Base-by-base conservation (phyloP, 2,888 invertebrate species). In the Germaria angustata region DNA sequence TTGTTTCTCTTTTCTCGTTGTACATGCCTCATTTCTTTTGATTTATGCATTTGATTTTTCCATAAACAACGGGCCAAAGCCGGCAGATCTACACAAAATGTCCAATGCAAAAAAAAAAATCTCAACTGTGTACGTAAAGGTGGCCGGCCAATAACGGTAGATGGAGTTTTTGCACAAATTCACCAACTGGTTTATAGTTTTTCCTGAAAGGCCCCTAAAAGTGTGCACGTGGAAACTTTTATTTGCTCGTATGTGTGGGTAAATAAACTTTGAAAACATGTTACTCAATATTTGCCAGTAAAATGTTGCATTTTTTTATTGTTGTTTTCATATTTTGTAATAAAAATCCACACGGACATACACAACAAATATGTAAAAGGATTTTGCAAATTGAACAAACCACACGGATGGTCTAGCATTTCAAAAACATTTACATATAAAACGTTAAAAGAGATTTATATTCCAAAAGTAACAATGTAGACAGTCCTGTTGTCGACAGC, bases 281-380 rank as follows among this genome's bases (percentile, higher is more conserved):
- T 59, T 68, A 46, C 59, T 61, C 44, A 53, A 55, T 68, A 68
- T 61, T 75, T 75, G 63, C 69, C 69, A 76, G 65, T 41, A 39
- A 77, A 76, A 72, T 66, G 65, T 66, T 28, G 7, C 15, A 28
- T 39, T 49, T 59, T 44, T 44, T 41, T 57, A 32, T 8, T 36
- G 3, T 24, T 63, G 41, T 55, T 44, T 4, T 66, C 34, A 17
- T 7, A 17, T 28, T 44, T 36, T n/a, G n/a, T 44, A 46, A 71
- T 20, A 55, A 59, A 59, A 59, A 59, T 11, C 46, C 66, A 59
- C 20, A 49, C 57, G 39, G 0, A 15, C 51, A 65, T 41, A 1
- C 24, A 55, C n/a, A 51, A 57, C 17, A 55, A 65, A 44, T 15
- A 57, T 59, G 7, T 22, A 63, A 68, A 51, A 24, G 13, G 5